Conservation (phyloP, 2,113 vertebrate species). For the Proteles cristata region DNA sequence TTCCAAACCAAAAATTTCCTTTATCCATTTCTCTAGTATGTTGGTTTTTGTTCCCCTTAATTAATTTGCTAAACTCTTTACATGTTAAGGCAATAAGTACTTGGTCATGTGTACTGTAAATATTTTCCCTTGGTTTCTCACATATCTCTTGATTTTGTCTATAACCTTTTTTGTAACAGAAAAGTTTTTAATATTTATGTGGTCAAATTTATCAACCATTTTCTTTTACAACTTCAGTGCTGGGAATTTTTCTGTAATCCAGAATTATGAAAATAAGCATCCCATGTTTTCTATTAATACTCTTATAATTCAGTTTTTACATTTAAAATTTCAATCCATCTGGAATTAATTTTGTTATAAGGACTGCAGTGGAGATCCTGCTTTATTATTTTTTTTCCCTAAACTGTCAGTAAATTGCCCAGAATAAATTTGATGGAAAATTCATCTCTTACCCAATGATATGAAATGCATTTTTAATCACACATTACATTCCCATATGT, state of each 20-base stretch:
- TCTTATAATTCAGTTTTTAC: slow-evolving; percentile 41
- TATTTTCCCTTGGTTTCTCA: background rate
- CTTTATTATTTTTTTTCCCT: background rate
- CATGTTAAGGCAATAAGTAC: background rate
- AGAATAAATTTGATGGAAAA: slow-evolving; percentile 47
- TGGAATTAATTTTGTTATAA: slow-evolving; percentile 23
- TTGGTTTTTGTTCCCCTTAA: background rate
- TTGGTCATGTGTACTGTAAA: background rate
- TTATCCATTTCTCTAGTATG: background rate
- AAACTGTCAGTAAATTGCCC: background rate
- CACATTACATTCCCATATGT: background rate
- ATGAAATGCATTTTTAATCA: slow-evolving; percentile 26
- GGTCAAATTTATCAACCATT: background rate
- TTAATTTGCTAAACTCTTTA: slow-evolving; percentile 31
- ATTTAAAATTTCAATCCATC: slow-evolving; percentile 41
- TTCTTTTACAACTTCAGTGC: background rate
- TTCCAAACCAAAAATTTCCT: background rate
- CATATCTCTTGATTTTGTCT: background rate
- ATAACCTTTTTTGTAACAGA: background rate
- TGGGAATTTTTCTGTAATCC: background rate
- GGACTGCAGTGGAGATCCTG: background rate
- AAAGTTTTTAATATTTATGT: background rate
- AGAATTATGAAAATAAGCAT: slow-evolving; percentile 33
- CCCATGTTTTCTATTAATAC: background rate
- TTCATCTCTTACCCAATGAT: background rate